phyloP scores from a whole-genome alignment of 2,888 invertebrate genomes.

The Sphecodes monilicornis region DNA sequence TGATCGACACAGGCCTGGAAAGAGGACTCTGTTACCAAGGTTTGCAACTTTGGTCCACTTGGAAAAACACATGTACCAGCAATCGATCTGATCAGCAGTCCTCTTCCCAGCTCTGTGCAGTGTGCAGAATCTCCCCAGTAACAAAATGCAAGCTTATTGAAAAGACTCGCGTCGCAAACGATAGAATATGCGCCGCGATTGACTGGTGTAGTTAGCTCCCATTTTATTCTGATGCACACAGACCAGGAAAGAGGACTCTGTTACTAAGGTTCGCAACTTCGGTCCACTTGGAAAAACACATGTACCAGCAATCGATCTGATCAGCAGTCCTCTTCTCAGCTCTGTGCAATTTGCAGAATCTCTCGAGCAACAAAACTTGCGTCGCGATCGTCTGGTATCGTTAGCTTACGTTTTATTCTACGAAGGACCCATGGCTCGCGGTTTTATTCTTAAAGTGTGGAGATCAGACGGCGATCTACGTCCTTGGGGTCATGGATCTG shows the following conservation, averaged over 20 bases:
- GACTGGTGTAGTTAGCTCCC: neutral
- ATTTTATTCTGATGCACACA: too few species aligned
- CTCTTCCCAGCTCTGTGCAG: neutral
- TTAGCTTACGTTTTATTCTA: neutral
- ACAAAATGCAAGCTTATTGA: neutral
- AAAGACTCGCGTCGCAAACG: neutral
- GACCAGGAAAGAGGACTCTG: neutral
- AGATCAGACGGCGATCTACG: neutral
- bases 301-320: neutral
- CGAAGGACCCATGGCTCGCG: neutral
- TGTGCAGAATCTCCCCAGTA: neutral
- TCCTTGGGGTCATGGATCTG: neutral
- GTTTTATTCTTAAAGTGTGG: neutral
- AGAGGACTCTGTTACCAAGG: neutral
- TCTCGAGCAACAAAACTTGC: neutral
- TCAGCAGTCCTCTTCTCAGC: neutral
- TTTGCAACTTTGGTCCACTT: neutral
- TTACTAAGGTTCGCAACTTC: neutral
- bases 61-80: neutral
- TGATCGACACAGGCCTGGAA: neutral
- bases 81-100: neutral
- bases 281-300: accelerated
- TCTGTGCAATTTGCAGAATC: neutral
- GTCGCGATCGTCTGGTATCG: neutral
- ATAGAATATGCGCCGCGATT: neutral